These are phyloP conservation scores for Xenopus laevis DNA, from an alignment of 2,113 vertebrate genomes.

Conservation along the genomic window DNA sequence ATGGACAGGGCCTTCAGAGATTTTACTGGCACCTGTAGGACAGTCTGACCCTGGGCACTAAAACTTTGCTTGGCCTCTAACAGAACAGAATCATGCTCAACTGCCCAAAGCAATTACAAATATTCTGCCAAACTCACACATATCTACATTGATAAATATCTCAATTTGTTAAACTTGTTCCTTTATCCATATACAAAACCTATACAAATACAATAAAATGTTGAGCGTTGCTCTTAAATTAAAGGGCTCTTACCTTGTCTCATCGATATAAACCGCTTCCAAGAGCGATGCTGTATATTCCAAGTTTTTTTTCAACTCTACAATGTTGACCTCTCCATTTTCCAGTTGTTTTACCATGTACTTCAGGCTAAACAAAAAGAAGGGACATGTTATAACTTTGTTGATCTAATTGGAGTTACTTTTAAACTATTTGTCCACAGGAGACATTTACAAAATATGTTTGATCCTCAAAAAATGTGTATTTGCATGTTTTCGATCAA, in stretches of 20 bases:
- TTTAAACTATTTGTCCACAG: conserved; percentile 14
- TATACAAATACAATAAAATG: no score
- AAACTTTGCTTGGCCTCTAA: no score
- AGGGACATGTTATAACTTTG: conserved; percentile 1
- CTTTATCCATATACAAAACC: no score
- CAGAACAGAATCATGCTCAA: no score
- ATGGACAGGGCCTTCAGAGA: no score
- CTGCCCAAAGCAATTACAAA: no score
- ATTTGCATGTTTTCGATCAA: neutral
- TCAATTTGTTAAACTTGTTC: no score
- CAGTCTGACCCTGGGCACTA: no score
- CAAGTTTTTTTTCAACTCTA: conserved; percentile 84
- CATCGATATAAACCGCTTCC: conserved; percentile 83
- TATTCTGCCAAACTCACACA: no score
- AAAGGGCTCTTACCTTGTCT: conserved; percentile 69
- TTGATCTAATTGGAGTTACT: conserved; percentile 14
- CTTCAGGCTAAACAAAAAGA: conserved; percentile 66
- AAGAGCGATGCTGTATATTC: conserved; percentile 84
- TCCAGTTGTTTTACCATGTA: conserved; percentile 86
- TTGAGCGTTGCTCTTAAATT: no score
- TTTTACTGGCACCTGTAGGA: no score
- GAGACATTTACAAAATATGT: neutral
- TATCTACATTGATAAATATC: no score
- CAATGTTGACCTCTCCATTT: conserved; percentile 79
- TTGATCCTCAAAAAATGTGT: conserved; percentile 11